These are phyloP conservation scores for Loriculus beryllinus DNA, from an alignment of 2,797 vertebrate species.

Conservation along the genomic window DNA sequence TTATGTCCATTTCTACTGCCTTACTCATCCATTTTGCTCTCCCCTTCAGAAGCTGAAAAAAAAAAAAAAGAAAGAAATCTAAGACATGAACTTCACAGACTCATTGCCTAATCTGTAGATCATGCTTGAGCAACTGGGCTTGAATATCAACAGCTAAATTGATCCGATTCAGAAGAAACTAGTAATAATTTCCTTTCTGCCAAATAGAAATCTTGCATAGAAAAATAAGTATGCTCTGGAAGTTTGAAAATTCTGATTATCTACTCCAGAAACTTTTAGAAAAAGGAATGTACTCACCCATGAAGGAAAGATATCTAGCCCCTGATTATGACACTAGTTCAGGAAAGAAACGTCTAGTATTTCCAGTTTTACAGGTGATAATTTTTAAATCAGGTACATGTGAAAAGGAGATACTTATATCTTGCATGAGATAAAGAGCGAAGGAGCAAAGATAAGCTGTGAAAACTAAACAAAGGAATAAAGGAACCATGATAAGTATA, in stretches of 20 bases:
- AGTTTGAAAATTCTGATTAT: not conserved
- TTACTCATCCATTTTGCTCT: not conserved
- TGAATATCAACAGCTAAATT: not conserved
- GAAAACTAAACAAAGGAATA: not conserved
- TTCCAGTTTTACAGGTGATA: not conserved
- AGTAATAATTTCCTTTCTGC: not conserved
- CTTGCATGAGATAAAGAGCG: not conserved
- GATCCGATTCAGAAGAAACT: not conserved
- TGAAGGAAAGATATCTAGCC: not conserved
- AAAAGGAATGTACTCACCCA: not conserved
- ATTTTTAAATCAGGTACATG: not conserved
- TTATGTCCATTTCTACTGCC: not conserved
- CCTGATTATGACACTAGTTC: not conserved
- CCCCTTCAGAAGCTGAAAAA: not conserved
- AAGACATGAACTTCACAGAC: not conserved
- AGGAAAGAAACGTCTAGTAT: not conserved
- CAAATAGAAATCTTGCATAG: not conserved
- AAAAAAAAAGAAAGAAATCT: not conserved
- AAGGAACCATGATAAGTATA: not conserved
- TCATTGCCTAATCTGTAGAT: not conserved
- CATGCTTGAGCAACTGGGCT: not conserved
- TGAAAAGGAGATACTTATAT: not conserved
- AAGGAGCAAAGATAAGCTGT: not conserved
- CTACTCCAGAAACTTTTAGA: not conserved
- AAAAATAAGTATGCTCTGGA: not conserved